Base-by-base conservation (phyloP, 2,888 invertebrate species). In the Scrobipalpa costella region DNA sequence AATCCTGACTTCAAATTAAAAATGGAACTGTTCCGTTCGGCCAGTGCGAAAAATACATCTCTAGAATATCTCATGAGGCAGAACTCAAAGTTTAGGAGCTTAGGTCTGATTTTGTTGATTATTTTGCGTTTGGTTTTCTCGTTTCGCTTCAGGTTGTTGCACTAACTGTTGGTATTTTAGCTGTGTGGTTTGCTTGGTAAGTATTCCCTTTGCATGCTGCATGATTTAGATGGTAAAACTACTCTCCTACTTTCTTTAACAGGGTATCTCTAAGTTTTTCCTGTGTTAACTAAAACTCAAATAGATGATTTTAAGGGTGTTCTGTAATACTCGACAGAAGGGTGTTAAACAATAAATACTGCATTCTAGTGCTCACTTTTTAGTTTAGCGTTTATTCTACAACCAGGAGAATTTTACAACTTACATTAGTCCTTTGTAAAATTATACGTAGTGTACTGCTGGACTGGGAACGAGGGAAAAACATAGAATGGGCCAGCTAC, bases 71-170 rank as follows among this genome's bases (percentile, higher is more conserved):
- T 91, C 63, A 88, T 90, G 89, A 78, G 86, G 80, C 86, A 90
- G 85, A 87, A 91, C 78, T 76, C 90, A 76, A 91, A 91, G 82
- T 90, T 88, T 88, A 88, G 83, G 75, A 90, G 90, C 77, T 89
- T 91, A 91, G 91, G 91, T 91, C 88, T 90, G 91, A 81, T 81
- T 84, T 82, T 83, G 78, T 67, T 64, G 62, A 63, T 69, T 65
- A 68, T 67, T 65, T 66, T 69, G 36, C 58, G 59, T 66, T 68
- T 63, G 49, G 27, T 60, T 64, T 64, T 57, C 63, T 69, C 70
- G 75, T 76, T 74, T 68, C 67, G 74, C 74, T 77, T 74, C 71
- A 77, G 73, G 73, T 73, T 69, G 69, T 68, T 68, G 72, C 72
- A 79, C 77, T 83, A 81, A 81, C 75, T 65, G 69, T 67, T 65